A percentile compares a stretch with the other conserved stretches of the same genome.
Evolutionary conservation across 2,797 vertebrate genomes (phyloP).

Genomic region (Molossus alvarezi): DNA sequence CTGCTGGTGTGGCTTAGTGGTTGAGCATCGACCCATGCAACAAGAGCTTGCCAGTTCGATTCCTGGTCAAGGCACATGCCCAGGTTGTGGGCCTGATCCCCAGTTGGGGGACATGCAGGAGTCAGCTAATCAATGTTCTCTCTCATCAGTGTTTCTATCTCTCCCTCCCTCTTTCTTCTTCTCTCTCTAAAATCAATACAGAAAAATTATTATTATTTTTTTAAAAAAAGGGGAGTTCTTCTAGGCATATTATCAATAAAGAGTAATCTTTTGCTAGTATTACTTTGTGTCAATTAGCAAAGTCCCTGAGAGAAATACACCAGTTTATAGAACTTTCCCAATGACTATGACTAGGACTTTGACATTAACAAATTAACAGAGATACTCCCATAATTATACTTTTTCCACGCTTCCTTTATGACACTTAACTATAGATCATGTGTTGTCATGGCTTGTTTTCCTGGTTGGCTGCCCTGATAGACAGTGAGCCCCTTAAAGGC

Average conservation of each 20-base stretch:
- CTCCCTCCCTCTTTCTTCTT: too few species aligned
- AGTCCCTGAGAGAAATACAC: neutral
- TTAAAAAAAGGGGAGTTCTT: neutral
- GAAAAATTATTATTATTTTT: too few species aligned
- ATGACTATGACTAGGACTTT: neutral
- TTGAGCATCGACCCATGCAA: too few species aligned
- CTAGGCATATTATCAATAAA: neutral
- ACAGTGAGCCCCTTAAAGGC: neutral
- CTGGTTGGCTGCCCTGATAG: neutral
- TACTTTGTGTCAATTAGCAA: neutral
- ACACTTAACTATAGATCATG: neutral
- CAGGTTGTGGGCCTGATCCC: too few species aligned
- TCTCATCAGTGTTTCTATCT: too few species aligned
- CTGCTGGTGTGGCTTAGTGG: too few species aligned
- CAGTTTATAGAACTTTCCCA: neutral
- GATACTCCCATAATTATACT: neutral
- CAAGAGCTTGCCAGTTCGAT: too few species aligned
- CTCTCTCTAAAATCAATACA: too few species aligned
- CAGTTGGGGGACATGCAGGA: too few species aligned
- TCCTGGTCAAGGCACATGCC: too few species aligned
- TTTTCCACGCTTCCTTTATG: neutral
- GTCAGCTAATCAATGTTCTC: too few species aligned
- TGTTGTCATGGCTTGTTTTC: neutral
- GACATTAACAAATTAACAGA: neutral
- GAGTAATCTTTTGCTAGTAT: neutral